These are phyloP conservation scores for Stigmatopora argus DNA, from an alignment of 2,113 vertebrate genomes.

Conservation along the genomic window DNA sequence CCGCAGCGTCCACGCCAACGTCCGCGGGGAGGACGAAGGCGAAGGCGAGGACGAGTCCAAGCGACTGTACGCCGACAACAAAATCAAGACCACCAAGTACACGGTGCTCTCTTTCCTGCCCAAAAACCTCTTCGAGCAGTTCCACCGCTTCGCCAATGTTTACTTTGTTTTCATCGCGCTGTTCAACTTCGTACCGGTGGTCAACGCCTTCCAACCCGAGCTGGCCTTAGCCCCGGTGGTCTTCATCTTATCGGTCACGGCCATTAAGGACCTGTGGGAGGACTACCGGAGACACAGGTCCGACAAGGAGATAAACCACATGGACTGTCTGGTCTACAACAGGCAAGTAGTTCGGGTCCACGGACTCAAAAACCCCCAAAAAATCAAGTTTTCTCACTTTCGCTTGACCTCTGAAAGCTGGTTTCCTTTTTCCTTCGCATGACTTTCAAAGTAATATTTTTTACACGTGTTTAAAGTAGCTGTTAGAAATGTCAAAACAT, in stretches of 20 bases:
- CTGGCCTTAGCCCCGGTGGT: conserved; percentile 88
- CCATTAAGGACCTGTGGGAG: conserved; percentile 96
- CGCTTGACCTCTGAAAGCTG: too few species aligned
- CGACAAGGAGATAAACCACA: conserved; percentile 92
- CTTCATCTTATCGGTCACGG: conserved; percentile 92
- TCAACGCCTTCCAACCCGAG: conserved; percentile 92
- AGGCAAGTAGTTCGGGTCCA: conserved; percentile 68
- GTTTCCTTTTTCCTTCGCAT: too few species aligned
- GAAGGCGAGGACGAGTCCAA: conserved; percentile 67
- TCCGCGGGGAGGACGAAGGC: conserved; percentile 63
- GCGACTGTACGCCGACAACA: conserved; percentile 78
- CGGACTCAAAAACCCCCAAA: background rate
- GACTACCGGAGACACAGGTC: conserved; percentile 91
- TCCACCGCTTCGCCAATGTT: conserved; percentile 92
- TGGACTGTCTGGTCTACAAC: conserved; percentile 92
- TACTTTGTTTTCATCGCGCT: conserved; percentile 96
- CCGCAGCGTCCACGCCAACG: conserved; percentile 77
- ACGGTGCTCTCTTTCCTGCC: conserved; percentile 90
- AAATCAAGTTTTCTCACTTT: too few species aligned
- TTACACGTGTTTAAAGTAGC: too few species aligned
- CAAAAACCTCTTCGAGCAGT: conserved; percentile 96
- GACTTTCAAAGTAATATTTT: too few species aligned
- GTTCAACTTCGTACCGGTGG: conserved; percentile 88
- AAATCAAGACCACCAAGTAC: conserved; percentile 95
- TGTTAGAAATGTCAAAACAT: too few species aligned